Conservation (phyloP, 2,797 vertebrate genomes). For the Enteromius argenteus region DNA sequence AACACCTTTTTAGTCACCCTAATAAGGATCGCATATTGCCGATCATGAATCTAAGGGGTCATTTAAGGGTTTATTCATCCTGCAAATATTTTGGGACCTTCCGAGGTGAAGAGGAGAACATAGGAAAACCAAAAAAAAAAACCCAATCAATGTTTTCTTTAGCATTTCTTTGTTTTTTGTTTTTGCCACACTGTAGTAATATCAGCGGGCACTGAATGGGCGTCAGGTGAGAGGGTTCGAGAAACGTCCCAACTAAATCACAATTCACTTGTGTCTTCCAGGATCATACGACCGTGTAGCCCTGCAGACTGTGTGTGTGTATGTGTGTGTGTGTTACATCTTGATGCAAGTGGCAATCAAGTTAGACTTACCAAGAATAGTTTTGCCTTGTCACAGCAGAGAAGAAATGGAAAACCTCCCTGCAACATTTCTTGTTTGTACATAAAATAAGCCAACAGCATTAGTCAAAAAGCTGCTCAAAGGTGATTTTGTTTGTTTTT, state of each 20-base stretch:
- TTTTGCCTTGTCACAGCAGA: slow-evolving; percentile 66
- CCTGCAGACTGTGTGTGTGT: slow-evolving; percentile 30
- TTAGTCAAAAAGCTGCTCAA: slow-evolving; percentile 30
- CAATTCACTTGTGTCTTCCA: slow-evolving; percentile 85
- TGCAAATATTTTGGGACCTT: slow-evolving; percentile 76
- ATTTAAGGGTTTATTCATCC: slow-evolving; percentile 74
- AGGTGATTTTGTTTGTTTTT: slow-evolving; percentile 44
- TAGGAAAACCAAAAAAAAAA: slow-evolving; percentile 78
- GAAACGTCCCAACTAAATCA: slow-evolving; percentile 75
- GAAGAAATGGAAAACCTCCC: slow-evolving; percentile 43
- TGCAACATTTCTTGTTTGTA: slow-evolving; percentile 19
- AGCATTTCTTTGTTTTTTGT: slow-evolving; percentile 65
- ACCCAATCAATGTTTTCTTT: slow-evolving; percentile 61
- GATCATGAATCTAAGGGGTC: slow-evolving; percentile 71
- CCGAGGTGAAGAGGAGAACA: slow-evolving; percentile 70
- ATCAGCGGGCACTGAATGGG: slow-evolving; percentile 62
- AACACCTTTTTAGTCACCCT: slow-evolving; percentile 73
- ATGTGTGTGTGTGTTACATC: slow-evolving; percentile 57
- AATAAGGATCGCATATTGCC: slow-evolving; percentile 81
- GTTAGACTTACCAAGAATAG: slow-evolving; percentile 64
- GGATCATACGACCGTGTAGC: slow-evolving; percentile 70
- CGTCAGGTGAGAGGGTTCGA: slow-evolving; percentile 18
- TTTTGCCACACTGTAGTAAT: slow-evolving; percentile 65
- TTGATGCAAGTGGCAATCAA: slow-evolving; percentile 69
- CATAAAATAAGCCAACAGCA: slow-evolving; percentile 37